These are phyloP conservation scores for Thera britannica DNA, from an alignment of 2,888 invertebrate species.

Conservation along the genomic window DNA sequence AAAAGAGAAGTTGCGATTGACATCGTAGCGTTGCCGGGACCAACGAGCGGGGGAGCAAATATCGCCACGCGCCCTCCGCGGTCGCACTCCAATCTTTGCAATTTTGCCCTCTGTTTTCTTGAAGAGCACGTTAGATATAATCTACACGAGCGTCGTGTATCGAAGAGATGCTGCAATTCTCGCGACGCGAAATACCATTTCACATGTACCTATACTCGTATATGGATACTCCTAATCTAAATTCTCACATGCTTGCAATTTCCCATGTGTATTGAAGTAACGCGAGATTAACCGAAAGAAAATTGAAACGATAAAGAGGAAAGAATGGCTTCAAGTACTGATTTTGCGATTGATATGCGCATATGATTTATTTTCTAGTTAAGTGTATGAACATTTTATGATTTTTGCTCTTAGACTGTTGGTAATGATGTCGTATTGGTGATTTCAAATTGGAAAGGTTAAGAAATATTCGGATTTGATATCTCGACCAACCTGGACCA, in stretches of 20 bases:
- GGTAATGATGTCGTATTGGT: not conserved
- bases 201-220: conserved; percentile 37
- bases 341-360: conserved; percentile 26
- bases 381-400: no score
- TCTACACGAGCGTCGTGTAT: conserved; percentile 47
- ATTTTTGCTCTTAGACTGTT: no score
- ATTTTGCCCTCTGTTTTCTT: conserved; percentile 64
- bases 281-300: conserved; percentile 54
- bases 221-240: conserved; percentile 44
- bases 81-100: conserved; percentile 49
- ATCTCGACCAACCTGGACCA: no score
- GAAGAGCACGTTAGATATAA: conserved; percentile 53
- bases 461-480: not conserved
- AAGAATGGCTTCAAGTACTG: conserved; percentile 31
- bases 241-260: conserved; percentile 62
- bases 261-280: conserved; percentile 60
- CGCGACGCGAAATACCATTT: conserved; percentile 55
- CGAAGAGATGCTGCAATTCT: conserved; percentile 47
- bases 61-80: conserved; percentile 41
- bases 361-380: not conserved
- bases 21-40: conserved; percentile 57
- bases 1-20: conserved; percentile 76
- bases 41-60: conserved; percentile 31
- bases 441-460: not conserved
- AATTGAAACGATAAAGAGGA: conserved; percentile 43